These are phyloP conservation scores for Ctenoplectra terminalis DNA, from an alignment of 1,140 invertebrate species.

Conservation along the genomic window DNA sequence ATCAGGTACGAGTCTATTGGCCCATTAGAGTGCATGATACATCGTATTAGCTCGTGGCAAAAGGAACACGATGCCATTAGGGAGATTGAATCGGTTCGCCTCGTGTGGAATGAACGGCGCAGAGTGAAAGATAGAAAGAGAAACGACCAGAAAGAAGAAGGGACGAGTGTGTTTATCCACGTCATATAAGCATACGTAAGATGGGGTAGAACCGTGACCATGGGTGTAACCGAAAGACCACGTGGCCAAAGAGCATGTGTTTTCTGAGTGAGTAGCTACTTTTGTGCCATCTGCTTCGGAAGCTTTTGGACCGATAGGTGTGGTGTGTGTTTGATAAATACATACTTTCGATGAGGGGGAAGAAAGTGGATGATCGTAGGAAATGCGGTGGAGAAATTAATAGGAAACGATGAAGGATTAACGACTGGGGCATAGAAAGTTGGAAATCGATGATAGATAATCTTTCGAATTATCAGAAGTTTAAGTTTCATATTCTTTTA, in stretches of 20 bases:
- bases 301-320: slow-evolving; percentile 67
- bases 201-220: slow-evolving; percentile 65
- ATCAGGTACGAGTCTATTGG: slow-evolving; percentile 69
- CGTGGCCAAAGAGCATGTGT: slow-evolving; percentile 69
- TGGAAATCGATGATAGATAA: neutral
- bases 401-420: neutral
- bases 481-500: no score
- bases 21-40: slow-evolving; percentile 75
- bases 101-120: slow-evolving; percentile 50
- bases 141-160: slow-evolving; percentile 8
- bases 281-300: slow-evolving; percentile 64
- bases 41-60: slow-evolving; percentile 75
- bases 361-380: slow-evolving; percentile 28
- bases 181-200: slow-evolving; percentile 67
- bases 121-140: neutral
- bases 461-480: no score
- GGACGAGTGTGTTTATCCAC: slow-evolving; percentile 65
- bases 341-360: slow-evolving; percentile 39
- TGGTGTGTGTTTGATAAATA: slow-evolving; percentile 67
- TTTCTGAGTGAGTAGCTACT: slow-evolving; percentile 71
- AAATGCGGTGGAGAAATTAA: slow-evolving; percentile 47
- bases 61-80: slow-evolving; percentile 76
- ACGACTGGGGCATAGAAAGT: neutral
- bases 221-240: slow-evolving; percentile 68
- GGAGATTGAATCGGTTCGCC: slow-evolving; percentile 75